A percentile compares a stretch with the other conserved stretches of the same genome.
These are phyloP conservation scores for Hassar affinis DNA, from an alignment of 2,113 vertebrate genomes.

Conservation along the genomic window DNA sequence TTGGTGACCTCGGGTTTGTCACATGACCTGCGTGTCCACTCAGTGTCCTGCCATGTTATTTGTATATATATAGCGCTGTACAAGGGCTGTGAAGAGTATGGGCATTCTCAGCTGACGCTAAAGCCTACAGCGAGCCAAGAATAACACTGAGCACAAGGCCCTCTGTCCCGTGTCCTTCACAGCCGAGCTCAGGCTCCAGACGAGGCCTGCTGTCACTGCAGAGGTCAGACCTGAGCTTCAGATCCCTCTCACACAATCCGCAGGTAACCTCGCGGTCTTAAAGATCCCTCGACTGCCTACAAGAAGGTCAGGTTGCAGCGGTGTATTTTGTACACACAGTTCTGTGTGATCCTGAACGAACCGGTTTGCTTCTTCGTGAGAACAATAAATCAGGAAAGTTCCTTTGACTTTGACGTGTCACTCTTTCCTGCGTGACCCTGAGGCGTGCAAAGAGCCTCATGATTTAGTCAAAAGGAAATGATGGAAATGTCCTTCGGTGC, in stretches of 20 bases:
- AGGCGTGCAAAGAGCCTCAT: background rate
- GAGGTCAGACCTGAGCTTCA: constrained; percentile 1
- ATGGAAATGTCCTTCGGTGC: background rate
- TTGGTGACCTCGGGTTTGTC: background rate
- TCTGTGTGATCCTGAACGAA: background rate
- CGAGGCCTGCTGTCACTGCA: background rate
- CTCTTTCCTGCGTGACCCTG: background rate
- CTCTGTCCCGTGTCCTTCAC: constrained; percentile 14
- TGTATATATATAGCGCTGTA: constrained; percentile 3
- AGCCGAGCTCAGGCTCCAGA: background rate
- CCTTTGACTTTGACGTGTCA: constrained; percentile 3
- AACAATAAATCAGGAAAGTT: background rate
- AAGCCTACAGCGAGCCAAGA: constrained; percentile 22
- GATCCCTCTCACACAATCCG: background rate
- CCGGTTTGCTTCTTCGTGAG: background rate
- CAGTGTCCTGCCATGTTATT: background rate
- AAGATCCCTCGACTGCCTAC: background rate
- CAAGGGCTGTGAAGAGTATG: background rate
- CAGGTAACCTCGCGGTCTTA: background rate
- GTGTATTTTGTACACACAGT: constrained; percentile 18
- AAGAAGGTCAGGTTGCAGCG: background rate
- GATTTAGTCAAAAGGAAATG: background rate
- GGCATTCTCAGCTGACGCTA: constrained; percentile 38
- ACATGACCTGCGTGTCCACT: background rate
- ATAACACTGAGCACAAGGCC: constrained; percentile 25